phyloP scores from a whole-genome alignment of 1,140 invertebrate genomes.

The Halictus rubicundus region DNA sequence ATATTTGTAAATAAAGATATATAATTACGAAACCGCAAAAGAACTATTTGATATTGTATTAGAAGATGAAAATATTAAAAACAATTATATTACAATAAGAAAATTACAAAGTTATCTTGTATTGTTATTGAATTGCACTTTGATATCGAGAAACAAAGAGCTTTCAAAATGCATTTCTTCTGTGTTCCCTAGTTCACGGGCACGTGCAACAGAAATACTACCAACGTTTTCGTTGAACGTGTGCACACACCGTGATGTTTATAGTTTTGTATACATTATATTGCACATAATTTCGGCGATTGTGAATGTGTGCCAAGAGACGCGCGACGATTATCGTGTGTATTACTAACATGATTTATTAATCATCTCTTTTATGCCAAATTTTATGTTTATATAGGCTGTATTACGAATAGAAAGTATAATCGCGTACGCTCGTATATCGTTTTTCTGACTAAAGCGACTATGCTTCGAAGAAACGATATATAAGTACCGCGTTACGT shows the following conservation, averaged over 20 bases:
- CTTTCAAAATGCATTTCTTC: background rate
- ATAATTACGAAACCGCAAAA: background rate
- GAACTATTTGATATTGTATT: slow-evolving; percentile 23
- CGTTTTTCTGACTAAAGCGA: background rate
- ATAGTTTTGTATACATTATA: slow-evolving; percentile 35
- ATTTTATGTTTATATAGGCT: slow-evolving; percentile 13
- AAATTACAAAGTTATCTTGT: slow-evolving; percentile 9
- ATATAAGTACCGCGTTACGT: background rate
- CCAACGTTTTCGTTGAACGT: slow-evolving; percentile 3
- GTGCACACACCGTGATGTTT: background rate
- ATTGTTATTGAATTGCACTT: slow-evolving; percentile 21
- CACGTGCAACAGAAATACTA: no score
- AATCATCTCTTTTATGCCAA: slow-evolving; percentile 12
- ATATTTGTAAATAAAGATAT: slow-evolving; percentile 5
- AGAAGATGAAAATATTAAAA: background rate
- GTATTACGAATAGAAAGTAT: background rate
- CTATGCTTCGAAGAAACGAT: background rate
- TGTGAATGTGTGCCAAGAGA: slow-evolving; percentile 41
- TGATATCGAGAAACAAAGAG: slow-evolving; percentile 1
- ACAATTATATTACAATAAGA: slow-evolving; percentile 13
- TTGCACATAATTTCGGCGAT: slow-evolving; percentile 1
- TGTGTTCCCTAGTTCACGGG: background rate
- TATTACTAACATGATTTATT: slow-evolving; percentile 1
- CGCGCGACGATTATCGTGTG: background rate
- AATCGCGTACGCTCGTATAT: slow-evolving; percentile 2